Base-by-base conservation (phyloP, 2,797 vertebrate species). In the Microctenopoma lineatum region DNA sequence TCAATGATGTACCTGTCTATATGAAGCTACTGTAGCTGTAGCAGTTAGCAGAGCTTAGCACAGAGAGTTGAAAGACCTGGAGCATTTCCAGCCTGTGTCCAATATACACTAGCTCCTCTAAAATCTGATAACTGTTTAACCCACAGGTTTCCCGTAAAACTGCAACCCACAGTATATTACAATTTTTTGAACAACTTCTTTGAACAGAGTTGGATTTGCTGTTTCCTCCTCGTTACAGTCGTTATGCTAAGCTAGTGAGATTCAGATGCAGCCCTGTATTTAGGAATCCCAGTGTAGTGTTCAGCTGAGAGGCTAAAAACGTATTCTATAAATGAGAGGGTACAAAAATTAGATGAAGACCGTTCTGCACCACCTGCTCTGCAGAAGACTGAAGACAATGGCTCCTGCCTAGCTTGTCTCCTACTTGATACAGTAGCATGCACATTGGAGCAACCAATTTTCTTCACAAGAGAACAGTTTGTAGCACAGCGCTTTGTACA, bases 391-490 rank as follows among this genome's bases (percentile, higher is more conserved):
- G 62, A 66, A 56, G 18, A 74, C 82, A 87, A 82, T 85, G 59
- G 71, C 73, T 83, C 76, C 76, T 78, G 84, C 76, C 70, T 29
- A 58, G 74, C 65, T 71, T 59, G 77, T 85, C 84, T 74, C 75
- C 46, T 51, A 74, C 77, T 66, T 63, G 70, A 82, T 84, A 83
- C 84, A 88, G 77, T 86, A 70, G 74, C 80, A 71, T 83, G 74
- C 69, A 87, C 73, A 72, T 60, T 83, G 72, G 69, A 87, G 77
- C 77, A 74, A 85, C 68, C 80, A 75, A 85, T 89, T 89, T 85
- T 62, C 63, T 70, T 83, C 77, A 87, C 78, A 84, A 87, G 85
- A 73, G 59, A 88, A 76, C 70, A 65, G 75, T 87, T 87, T 89
- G 85, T 77, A 66, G 72, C 45, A 0, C 42, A 66, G 58, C 60